These are phyloP conservation scores for Onychomys leucogaster DNA, from an alignment of 2,797 vertebrate species.

Conservation along the genomic window DNA sequence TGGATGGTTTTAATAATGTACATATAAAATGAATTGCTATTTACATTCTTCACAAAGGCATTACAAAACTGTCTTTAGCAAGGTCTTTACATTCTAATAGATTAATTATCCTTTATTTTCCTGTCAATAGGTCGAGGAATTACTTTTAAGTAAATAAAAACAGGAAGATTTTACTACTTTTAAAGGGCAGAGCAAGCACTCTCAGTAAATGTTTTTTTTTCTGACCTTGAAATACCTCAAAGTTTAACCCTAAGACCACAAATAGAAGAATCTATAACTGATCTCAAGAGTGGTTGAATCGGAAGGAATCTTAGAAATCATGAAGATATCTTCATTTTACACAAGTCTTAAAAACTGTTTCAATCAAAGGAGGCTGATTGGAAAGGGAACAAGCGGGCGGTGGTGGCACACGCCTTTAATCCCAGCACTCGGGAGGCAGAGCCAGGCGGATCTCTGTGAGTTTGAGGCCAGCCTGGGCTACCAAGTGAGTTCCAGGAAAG, in stretches of 20 bases:
- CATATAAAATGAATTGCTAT: slow-evolving; percentile 68
- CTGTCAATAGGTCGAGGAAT: slow-evolving; percentile 22
- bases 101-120: slow-evolving; percentile 61
- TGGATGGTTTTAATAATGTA: slow-evolving; percentile 65
- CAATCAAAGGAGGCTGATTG: slow-evolving; percentile 51
- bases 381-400: slow-evolving; percentile 43
- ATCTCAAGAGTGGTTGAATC: slow-evolving; percentile 23
- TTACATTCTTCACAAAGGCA: slow-evolving; percentile 33
- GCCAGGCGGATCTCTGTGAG: too few species aligned
- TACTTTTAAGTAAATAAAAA: slow-evolving; percentile 56
- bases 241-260: slow-evolving; percentile 50
- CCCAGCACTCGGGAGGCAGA: too few species aligned
- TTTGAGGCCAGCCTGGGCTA: too few species aligned
- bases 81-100: slow-evolving; percentile 57
- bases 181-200: not conserved
- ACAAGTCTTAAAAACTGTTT: slow-evolving; percentile 43
- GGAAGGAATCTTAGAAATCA: slow-evolving; percentile 43
- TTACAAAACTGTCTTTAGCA: slow-evolving; percentile 50
- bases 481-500: too few species aligned
- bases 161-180: slow-evolving; percentile 46
- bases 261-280: slow-evolving; percentile 21
- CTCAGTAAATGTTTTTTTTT: slow-evolving; percentile 7
- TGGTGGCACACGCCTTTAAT: too few species aligned
- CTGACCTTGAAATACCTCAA: not conserved
- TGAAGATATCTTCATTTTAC: not conserved